Evolutionary conservation across 2,797 vertebrate species (phyloP), one percentile per base, ranked within the genome.

Genomic region (Sphenopsis melanotis): DNA sequence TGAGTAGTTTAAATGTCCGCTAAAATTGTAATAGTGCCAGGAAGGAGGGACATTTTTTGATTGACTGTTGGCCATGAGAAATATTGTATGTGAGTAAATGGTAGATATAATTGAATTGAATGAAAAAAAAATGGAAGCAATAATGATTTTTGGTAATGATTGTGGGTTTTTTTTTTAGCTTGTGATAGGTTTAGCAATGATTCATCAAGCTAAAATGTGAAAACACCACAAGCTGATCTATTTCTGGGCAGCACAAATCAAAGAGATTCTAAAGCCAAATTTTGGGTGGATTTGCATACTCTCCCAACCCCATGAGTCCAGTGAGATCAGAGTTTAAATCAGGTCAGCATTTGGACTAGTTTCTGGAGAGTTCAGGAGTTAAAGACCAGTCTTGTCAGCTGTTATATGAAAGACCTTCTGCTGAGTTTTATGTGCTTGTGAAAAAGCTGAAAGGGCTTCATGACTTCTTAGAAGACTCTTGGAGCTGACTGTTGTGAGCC

Each of bases 271-370:
- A 49, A 70, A 66, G 68, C 46, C 81, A 93, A 78, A 34, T 83
- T 92, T 72, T 87, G 29, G 8, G 12, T 36, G 74, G 46, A 83
- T 84, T 93, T 95, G 32, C 57, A 37, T 92, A 39, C 9, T 72
- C 6, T 85, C 3, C 12, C 10, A 57, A 56, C 82, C 90, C 74
- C 59, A 55, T 94, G 92, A 94, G 61, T 91, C 53, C 84, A 86
- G n/a, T 94, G 94, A 94, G 87, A 95, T 94, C 89, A 94, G 78
- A 89, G 84, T 92, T 95, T 60, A 89, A 93, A 86, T 81, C 29
- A 37, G 90, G 92, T 75, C 84, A 85, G 21, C 47, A 17, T 71
- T 94, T 94, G 87, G 55, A 69, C 93, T 83, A 85, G 30, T 71
- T 83, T 89, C 81, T 83, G 10, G 17, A 2, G 26, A 77, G 64